Evolutionary conservation across 2,113 vertebrate species (phyloP).

Genomic region (Raja brachyura): DNA sequence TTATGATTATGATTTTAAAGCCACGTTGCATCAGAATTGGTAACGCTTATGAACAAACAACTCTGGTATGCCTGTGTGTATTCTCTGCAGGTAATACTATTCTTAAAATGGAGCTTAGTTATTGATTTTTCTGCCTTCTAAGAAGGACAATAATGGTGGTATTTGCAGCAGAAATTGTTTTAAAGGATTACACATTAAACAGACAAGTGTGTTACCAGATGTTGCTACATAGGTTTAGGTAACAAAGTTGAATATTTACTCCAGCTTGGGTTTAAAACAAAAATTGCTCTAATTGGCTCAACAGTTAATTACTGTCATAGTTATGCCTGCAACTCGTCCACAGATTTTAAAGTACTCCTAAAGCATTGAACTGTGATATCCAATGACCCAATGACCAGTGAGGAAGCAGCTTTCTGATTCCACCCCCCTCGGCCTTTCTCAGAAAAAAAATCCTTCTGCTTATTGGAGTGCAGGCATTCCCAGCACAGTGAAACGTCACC

Average conservation of each 20-base stretch:
- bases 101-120: neutral
- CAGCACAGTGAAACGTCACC: neutral
- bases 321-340: neutral
- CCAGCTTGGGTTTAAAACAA: neutral
- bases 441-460: neutral
- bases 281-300: neutral
- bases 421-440: neutral
- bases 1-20: neutral
- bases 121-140: neutral
- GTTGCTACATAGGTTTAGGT: neutral
- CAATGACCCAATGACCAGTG: neutral
- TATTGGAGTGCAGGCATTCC: neutral
- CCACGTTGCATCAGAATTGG: neutral
- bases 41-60: neutral
- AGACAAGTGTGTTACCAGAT: neutral
- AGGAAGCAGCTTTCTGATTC: neutral
- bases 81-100: neutral
- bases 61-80: neutral
- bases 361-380: neutral
- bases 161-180: neutral
- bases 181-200: neutral
- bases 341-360: neutral
- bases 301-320: constrained; percentile 15
- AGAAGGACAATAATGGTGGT: neutral
- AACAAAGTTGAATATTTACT: neutral